Base-by-base conservation (phyloP, 1,140 invertebrate genomes). In the Drosophila tani region DNA sequence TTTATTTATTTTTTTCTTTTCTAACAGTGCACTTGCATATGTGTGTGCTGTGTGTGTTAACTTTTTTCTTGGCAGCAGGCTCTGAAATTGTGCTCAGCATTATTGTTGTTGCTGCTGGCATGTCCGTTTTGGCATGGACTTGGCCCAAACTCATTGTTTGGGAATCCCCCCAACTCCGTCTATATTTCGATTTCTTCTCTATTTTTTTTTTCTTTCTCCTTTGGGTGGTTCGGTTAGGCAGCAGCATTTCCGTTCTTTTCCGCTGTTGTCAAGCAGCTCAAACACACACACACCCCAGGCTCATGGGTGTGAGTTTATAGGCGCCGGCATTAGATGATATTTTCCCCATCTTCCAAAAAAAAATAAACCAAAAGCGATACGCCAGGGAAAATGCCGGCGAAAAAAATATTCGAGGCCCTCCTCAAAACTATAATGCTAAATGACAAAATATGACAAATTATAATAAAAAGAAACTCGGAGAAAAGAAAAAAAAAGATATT, bases 101-200 rank as follows among this genome's bases (percentile, higher is more conserved):
- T 79, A 84, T 87, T 88, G 77, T 57, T 58, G 69, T 60, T 74
- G 58, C 35, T 86, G 82, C 81, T 85, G 85, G 75, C 81, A 85
- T 90, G 85, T 90, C 86, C 85, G 86, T 86, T 90, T 74, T 90
- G 86, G 85, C 86, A 90, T 81, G 85, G 75, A 82, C 81, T 91
- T 78, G 79, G 82, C 62, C 82, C 67, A 78, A 53, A 80, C 62
- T 73, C 66, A 81, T 79, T 80, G 66, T 84, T 77, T 80, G 75
- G 46, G 59, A 63, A 50, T 55, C 40, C 56, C 40, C 53, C 47
- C 40, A 66, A 2, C 51, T 58, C 41, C n/a, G 64, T 58, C 47
- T 46, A 43, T 47, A 32, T 75, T 47, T 71, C 40, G n/a, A 43
- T 67, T 56, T 71, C 63, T 75, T 43, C 21, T 24, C 21, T n/a